Evolutionary conservation across 2,888 invertebrate species (phyloP), one percentile per base, ranked within the genome.

Genomic region (Gnatocerus cornutus): DNA sequence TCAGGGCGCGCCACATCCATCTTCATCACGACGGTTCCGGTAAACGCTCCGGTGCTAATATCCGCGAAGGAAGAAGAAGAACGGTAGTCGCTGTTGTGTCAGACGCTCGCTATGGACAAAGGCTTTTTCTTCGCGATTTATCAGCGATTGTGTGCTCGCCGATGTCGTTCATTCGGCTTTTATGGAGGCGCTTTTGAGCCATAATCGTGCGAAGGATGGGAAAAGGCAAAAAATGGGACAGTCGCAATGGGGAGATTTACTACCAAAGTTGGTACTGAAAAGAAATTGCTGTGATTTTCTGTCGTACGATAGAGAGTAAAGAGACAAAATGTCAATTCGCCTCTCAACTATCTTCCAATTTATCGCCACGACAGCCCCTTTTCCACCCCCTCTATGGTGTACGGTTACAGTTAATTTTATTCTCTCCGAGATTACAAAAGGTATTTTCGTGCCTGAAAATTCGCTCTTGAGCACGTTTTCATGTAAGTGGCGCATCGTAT

Each of bases 381-480:
- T 43, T n/a, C 46, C 46, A 6, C 30, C 29, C 55, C 55, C 50
- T 16, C 33, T 7, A 10, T 10, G 41, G 62, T 68, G 29, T 68
- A 68, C 55, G 39, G 62, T 68, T 68, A 68, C 68, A 68, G 59
- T 67, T 52, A 68, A 56, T 64, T 64, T 64, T 43, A 64, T 63
- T 63, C 63, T 56, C 63, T 45, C 50, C 30, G 50, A 53, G 56
- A 71, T 72, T 71, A 73, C 73, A 76, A 77, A 76, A 78, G 76
- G 78, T 77, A 78, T 78, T 78, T 78, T 74, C 78, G 77, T 79
- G 78, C 77, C 76, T 73, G 69, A 76, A 77, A 75, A 76, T 77
- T 73, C 67, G 71, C 77, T 75, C 79, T 79, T 76, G 74, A 75
- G 78, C 79, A 79, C 79, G 79, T 79, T 76, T 72, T 74, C 72